These are phyloP conservation scores for Siniperca scherzeri DNA, from an alignment of 2,797 vertebrate species.

Conservation along the genomic window DNA sequence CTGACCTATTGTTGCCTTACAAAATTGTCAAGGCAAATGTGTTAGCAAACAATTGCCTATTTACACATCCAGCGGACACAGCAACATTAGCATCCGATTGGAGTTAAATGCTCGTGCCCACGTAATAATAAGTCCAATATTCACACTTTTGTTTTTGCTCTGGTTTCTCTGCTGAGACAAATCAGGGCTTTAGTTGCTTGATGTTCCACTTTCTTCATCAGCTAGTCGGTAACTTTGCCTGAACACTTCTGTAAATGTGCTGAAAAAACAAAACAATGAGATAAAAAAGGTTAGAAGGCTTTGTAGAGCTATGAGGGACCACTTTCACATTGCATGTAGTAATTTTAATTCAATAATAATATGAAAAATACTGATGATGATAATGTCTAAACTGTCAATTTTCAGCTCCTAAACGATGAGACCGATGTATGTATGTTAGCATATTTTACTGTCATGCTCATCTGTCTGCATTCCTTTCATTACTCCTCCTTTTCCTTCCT, in stretches of 20 bases:
- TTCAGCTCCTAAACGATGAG: background rate
- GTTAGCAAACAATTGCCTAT: too few species aligned
- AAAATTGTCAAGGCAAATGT: background rate
- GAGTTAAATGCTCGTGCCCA: too few species aligned
- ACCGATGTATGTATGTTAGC: background rate
- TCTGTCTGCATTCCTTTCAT: conserved; percentile 32
- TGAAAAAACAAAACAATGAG: background rate
- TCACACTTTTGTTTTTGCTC: too few species aligned
- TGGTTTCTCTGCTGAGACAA: too few species aligned
- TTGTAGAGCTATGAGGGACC: too few species aligned
- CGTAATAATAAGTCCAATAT: too few species aligned
- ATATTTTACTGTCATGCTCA: conserved; percentile 14
- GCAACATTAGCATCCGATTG: too few species aligned
- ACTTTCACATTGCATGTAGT: too few species aligned
- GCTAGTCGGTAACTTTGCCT: background rate
- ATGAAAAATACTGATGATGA: background rate
- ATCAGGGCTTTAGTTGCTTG: background rate
- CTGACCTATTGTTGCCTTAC: too few species aligned
- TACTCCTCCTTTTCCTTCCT: conserved; percentile 48
- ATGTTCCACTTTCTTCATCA: background rate
- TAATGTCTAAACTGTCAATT: background rate
- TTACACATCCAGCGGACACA: too few species aligned
- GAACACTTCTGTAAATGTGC: background rate
- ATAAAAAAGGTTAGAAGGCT: background rate
- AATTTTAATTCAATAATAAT: background rate